These are phyloP conservation scores for Triplophysa tibetana DNA, from an alignment of 2,113 vertebrate species.

Conservation along the genomic window DNA sequence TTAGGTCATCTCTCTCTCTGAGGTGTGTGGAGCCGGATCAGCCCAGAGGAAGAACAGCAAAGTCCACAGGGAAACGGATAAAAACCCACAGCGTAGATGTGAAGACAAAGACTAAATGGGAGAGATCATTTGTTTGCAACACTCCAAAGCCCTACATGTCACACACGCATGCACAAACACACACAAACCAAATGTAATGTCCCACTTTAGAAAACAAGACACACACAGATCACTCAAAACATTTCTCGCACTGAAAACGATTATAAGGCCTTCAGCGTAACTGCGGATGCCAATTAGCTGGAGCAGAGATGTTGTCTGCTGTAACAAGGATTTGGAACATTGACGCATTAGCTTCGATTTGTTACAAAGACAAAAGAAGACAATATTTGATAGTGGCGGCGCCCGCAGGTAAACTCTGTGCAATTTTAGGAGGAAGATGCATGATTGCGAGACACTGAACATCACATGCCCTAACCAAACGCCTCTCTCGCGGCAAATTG, in stretches of 20 bases:
- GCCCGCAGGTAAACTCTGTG: constrained; percentile 9
- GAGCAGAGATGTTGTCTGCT: neutral
- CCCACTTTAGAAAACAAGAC: neutral
- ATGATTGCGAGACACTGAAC: constrained; percentile 15
- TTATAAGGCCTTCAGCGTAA: constrained; percentile 8
- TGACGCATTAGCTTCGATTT: constrained; percentile 6
- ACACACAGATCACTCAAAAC: constrained; percentile 3
- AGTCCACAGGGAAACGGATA: too few relatives aligned
- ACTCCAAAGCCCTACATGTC: too few relatives aligned
- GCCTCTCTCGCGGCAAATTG: neutral
- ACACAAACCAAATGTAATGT: neutral
- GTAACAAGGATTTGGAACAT: neutral
- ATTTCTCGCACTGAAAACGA: neutral
- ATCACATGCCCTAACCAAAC: constrained; percentile 20
- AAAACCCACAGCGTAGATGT: too few relatives aligned
- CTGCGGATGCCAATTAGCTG: constrained; percentile 3
- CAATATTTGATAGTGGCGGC: constrained; percentile 7
- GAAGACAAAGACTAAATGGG: too few relatives aligned
- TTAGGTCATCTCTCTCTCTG: neutral
- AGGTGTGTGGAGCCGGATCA: neutral
- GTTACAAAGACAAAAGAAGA: constrained; percentile 10
- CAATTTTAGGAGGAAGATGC: neutral
- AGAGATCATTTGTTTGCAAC: too few relatives aligned
- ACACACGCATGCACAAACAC: too few relatives aligned
- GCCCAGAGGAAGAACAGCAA: neutral